Conservation (phyloP, 2,113 vertebrate genomes). For the Chroicocephalus ridibundus region DNA sequence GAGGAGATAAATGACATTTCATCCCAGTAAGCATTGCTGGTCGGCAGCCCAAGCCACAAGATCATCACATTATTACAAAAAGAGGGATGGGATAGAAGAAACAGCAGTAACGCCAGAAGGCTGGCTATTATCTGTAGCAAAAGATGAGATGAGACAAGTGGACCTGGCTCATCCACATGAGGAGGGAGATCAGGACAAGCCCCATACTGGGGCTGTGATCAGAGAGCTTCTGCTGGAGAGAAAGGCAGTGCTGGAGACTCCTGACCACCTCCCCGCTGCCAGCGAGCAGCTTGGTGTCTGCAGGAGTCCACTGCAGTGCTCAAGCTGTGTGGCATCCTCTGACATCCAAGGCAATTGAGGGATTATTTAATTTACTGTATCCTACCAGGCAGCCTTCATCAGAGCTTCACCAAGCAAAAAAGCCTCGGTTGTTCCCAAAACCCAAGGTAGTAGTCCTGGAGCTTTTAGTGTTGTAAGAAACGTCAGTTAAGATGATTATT, state of each 20-base stretch:
- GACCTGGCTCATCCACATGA: not conserved
- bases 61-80: not conserved
- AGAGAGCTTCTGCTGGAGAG: not conserved
- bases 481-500: not conserved
- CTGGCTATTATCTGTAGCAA: not conserved
- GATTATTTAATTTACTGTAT: not conserved
- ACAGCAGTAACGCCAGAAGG: not conserved
- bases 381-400: not conserved
- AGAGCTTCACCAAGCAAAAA: not conserved
- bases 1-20: not conserved
- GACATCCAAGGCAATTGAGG: not conserved
- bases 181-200: not conserved
- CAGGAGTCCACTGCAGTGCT: not conserved
- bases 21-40: not conserved
- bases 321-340: not conserved
- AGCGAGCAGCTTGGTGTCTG: not conserved
- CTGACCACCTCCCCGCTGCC: not conserved
- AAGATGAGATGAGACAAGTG: not conserved
- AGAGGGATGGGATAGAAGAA: not conserved
- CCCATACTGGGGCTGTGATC: not conserved
- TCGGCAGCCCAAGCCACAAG: not conserved
- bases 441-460: not conserved
- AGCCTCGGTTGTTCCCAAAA: not conserved
- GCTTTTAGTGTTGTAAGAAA: not conserved
- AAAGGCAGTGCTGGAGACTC: not conserved